phyloP scores from a whole-genome alignment of 1,140 invertebrate genomes.

The Orchestia grillus region DNA sequence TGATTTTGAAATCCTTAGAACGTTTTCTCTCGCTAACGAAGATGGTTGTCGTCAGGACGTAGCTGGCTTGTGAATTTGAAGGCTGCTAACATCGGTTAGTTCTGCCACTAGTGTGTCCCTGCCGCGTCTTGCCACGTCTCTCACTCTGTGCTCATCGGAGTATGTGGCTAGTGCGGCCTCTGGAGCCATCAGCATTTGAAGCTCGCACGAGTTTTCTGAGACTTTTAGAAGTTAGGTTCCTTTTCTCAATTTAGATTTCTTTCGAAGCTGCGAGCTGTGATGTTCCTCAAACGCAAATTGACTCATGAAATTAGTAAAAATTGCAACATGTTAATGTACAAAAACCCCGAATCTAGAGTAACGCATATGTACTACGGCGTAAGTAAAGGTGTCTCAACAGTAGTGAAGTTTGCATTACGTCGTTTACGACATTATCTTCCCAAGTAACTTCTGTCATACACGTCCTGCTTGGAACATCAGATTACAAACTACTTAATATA shows the following conservation, averaged over 20 bases:
- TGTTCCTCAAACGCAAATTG: background rate
- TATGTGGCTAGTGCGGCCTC: no score
- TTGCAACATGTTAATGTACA: background rate
- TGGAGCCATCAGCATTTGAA: no score
- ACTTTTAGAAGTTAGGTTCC: no score
- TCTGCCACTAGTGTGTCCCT: no score
- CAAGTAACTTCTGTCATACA: background rate
- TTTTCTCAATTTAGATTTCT: no score
- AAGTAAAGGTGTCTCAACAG: background rate
- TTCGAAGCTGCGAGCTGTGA: no score
- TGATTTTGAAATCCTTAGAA: background rate
- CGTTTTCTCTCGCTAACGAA: background rate
- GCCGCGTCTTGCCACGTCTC: no score
- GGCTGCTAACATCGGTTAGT: no score
- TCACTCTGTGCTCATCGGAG: no score
- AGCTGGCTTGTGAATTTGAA: background rate
- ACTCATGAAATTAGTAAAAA: background rate
- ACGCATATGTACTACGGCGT: background rate
- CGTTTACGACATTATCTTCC: background rate
- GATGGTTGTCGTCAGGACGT: background rate
- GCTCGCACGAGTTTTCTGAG: no score
- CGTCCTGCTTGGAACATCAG: background rate
- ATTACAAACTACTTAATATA: background rate
- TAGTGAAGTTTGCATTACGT: background rate
- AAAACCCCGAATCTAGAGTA: background rate